These are phyloP conservation scores for Alviniconcha marisindica DNA, from an alignment of 1,140 invertebrate species.

Conservation along the genomic window DNA sequence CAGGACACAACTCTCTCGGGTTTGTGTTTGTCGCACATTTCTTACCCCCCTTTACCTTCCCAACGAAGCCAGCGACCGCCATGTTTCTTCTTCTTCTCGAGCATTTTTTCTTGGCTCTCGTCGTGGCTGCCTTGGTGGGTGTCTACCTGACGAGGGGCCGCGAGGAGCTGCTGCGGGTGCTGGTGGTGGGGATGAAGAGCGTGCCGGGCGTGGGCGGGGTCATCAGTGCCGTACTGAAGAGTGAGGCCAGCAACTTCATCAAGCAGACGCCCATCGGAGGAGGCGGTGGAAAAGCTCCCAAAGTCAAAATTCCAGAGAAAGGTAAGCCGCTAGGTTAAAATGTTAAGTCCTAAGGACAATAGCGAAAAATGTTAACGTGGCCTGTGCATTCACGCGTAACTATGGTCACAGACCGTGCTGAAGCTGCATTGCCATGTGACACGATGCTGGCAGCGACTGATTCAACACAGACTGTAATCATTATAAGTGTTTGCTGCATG, in stretches of 20 bases:
- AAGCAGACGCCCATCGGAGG: slow-evolving; percentile 57
- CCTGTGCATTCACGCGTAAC: no score
- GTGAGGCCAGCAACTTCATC: slow-evolving; percentile 64
- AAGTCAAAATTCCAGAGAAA: slow-evolving; percentile 30
- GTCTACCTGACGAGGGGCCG: slow-evolving; percentile 58
- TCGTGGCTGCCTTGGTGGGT: slow-evolving; percentile 57
- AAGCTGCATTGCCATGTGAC: no score
- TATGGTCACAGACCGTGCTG: no score
- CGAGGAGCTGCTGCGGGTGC: slow-evolving; percentile 54
- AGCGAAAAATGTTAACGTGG: no score
- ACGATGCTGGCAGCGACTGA: no score
- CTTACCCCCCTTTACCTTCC: no score
- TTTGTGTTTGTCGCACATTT: no score
- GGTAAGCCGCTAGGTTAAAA: slow-evolving; percentile 27
- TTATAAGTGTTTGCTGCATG: no score
- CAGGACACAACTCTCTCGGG: no score
- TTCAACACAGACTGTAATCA: no score
- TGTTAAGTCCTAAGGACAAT: no score
- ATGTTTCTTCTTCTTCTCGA: slow-evolving; percentile 48
- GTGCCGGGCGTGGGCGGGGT: slow-evolving; percentile 58
- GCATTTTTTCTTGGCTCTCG: slow-evolving; percentile 59
- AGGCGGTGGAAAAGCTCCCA: slow-evolving; percentile 35
- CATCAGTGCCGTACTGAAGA: slow-evolving; percentile 54
- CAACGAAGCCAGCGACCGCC: no score
- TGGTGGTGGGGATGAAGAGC: slow-evolving; percentile 60